phyloP scores from a whole-genome alignment of 1,140 invertebrate species.

The Paramacrobiotus metropolitanus region DNA sequence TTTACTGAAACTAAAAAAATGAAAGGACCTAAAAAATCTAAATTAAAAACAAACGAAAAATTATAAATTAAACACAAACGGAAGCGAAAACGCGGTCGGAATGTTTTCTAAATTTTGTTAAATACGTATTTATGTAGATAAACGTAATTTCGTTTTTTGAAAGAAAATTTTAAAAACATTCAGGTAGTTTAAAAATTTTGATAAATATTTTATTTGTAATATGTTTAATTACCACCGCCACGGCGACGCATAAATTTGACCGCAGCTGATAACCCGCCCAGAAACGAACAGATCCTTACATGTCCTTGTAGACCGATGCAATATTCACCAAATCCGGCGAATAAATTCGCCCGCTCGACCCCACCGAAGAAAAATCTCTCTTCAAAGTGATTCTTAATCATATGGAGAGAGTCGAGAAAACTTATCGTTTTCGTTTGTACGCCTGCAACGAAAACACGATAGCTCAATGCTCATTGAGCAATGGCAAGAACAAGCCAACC shows the following conservation, averaged over 20 bases:
- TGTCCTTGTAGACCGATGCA: conserved; percentile 79
- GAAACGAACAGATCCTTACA: conserved; percentile 43
- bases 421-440: conserved; percentile 28
- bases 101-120: too few species aligned
- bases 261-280: conserved; percentile 87
- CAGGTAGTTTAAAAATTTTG: too few species aligned
- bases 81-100: conserved; percentile 1
- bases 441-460: neutral
- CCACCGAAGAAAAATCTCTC: conserved; percentile 53
- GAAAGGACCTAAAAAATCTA: too few species aligned
- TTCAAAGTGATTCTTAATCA: conserved; percentile 63
- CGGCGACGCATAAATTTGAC: conserved; percentile 73
- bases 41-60: too few species aligned
- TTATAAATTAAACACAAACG: too few species aligned
- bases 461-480: neutral
- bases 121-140: too few species aligned
- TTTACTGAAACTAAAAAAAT: too few species aligned
- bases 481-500: neutral
- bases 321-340: conserved; percentile 54
- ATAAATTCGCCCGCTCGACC: conserved; percentile 22
- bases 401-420: conserved; percentile 59
- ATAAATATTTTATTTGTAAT: too few species aligned
- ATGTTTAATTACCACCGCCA: conserved; percentile 56
- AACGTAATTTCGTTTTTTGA: too few species aligned
- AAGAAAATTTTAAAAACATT: too few species aligned